A percentile compares a stretch with the other conserved stretches of the same genome.
Evolutionary conservation across 2,113 vertebrate species (phyloP).

Genomic region (Rissa tridactyla): DNA sequence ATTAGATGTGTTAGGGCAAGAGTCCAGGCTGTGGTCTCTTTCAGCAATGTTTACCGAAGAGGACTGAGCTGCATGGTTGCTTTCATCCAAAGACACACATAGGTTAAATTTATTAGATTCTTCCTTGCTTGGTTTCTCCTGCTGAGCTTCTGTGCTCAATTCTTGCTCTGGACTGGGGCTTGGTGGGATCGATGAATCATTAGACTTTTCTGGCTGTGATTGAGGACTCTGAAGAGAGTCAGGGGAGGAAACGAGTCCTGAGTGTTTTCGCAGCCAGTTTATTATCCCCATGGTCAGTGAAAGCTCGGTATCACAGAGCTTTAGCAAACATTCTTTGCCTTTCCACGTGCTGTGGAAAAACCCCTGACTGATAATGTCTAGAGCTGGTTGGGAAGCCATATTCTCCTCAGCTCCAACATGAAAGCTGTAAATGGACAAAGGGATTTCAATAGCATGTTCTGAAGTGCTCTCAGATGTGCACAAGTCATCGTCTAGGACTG

Average conservation of each 20-base stretch:
- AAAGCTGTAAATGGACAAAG: slow-evolving; percentile 87
- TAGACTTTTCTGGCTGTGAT: neutral
- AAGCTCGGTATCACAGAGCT: slow-evolving; percentile 86
- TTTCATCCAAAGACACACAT: neutral
- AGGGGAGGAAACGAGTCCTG: slow-evolving; percentile 22
- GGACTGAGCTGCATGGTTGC: neutral
- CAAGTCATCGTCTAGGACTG: slow-evolving; percentile 74
- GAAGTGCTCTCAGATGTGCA: slow-evolving; percentile 76
- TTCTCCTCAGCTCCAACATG: slow-evolving; percentile 85
- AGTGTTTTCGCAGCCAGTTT: slow-evolving; percentile 81
- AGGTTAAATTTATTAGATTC: neutral
- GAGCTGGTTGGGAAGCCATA: slow-evolving; percentile 74
- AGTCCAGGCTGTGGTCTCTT: neutral
- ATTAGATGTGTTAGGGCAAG: neutral
- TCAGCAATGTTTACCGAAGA: neutral
- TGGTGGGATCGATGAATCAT: neutral
- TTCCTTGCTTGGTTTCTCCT: neutral
- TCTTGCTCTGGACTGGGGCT: neutral
- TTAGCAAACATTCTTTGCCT: slow-evolving; percentile 86
- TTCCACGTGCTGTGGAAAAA: slow-evolving; percentile 84
- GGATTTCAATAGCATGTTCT: slow-evolving; percentile 74
- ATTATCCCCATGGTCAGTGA: slow-evolving; percentile 86
- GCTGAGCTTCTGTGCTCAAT: neutral
- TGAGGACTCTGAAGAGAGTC: slow-evolving; percentile 30
- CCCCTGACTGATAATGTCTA: slow-evolving; percentile 79